Conservation (phyloP, 1,140 invertebrate species). For the Euschistus heros region DNA sequence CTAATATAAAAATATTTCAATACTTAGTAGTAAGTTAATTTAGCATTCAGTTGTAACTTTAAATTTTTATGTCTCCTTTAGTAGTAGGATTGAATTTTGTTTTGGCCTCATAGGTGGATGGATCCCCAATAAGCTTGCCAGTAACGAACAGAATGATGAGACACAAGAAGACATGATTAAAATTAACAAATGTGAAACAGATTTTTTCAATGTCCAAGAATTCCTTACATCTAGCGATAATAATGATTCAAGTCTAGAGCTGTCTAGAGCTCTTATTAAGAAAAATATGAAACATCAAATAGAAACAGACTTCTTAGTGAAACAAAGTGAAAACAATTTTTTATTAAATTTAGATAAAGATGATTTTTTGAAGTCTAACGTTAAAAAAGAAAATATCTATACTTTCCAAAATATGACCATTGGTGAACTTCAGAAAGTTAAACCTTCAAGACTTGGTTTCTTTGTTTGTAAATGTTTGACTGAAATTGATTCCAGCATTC, state of each 20-base stretch:
- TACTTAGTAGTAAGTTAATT: too few species aligned
- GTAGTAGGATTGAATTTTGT: constrained; percentile 12
- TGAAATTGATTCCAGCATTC: constrained; percentile 7
- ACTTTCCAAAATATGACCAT: background rate
- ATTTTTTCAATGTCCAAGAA: background rate
- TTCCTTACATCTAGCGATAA: background rate
- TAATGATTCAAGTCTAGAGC: background rate
- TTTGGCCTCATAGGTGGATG: background rate
- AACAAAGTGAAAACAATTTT: too few species aligned
- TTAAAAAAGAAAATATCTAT: constrained; percentile 6
- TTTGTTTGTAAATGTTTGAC: constrained; percentile 16
- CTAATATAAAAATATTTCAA: too few species aligned
- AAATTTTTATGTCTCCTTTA: too few species aligned
- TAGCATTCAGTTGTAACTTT: too few species aligned
- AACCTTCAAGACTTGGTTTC: constrained; percentile 16
- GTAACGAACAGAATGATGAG: background rate
- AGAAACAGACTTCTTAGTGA: too few species aligned
- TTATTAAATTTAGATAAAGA: too few species aligned
- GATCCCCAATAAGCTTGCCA: background rate
- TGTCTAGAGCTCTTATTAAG: background rate
- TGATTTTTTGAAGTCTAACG: background rate
- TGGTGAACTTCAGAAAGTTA: background rate
- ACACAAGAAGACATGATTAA: background rate
- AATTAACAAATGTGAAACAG: too few species aligned
- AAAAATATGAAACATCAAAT: too few species aligned